Conservation (phyloP, 1,140 invertebrate genomes). For the Drosophila bipectinata region DNA sequence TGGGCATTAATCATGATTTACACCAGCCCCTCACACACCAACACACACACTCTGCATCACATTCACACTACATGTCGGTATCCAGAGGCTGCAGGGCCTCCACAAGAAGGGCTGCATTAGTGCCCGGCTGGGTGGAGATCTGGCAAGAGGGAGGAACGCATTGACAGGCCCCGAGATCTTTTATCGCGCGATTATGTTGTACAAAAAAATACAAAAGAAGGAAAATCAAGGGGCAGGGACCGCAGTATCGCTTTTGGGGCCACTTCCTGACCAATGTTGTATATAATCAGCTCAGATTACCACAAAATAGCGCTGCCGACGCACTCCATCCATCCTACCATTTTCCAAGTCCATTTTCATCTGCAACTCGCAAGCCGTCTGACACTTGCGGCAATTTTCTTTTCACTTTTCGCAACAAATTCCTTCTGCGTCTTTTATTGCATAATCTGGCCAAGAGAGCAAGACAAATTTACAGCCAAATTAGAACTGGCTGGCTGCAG, state of each 20-base stretch:
- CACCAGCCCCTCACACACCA: constrained; percentile 41
- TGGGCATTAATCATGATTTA: constrained; percentile 80
- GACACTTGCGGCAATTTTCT: constrained; percentile 75
- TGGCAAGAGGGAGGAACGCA: constrained; percentile 53
- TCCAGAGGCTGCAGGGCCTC: constrained; percentile 26
- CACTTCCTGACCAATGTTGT: constrained; percentile 27
- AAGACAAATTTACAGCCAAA: constrained; percentile 79
- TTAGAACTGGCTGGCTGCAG: constrained; percentile 72
- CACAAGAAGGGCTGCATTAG: constrained; percentile 56
- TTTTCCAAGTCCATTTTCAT: background rate
- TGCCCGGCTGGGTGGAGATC: constrained; percentile 25
- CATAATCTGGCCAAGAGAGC: constrained; percentile 70
- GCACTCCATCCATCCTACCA: constrained; percentile 14
- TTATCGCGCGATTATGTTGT: constrained; percentile 80
- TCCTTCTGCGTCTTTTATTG: constrained; percentile 65
- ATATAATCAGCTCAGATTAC: constrained; percentile 69
- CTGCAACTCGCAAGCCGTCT: constrained; percentile 34
- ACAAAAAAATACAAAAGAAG: constrained; percentile 13
- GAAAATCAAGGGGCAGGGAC: constrained; percentile 47
- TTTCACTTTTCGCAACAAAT: constrained; percentile 69
- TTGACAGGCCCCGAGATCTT: constrained; percentile 75
- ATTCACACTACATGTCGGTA: constrained; percentile 21
- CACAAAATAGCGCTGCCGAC: constrained; percentile 35
- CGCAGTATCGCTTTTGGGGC: constrained; percentile 24
- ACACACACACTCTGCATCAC: constrained; percentile 32